Conservation (phyloP, 2,113 vertebrate genomes). For the Alexandromys fortis region DNA sequence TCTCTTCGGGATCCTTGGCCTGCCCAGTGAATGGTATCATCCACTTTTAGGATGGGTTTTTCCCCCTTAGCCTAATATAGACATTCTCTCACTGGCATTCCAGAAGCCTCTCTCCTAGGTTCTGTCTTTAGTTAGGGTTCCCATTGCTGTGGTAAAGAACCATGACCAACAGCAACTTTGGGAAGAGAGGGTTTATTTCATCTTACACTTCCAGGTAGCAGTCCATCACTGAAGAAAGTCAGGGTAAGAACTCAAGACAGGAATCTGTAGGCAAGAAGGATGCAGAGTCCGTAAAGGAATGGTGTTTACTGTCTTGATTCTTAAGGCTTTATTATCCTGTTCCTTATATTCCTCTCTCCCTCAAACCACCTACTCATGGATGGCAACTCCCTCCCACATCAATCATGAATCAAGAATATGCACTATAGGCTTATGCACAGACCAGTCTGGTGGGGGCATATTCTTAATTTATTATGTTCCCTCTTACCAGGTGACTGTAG, state of each 20-base stretch:
- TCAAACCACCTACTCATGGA: neutral
- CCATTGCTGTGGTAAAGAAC: neutral
- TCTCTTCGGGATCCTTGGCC: neutral
- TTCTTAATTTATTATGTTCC: neutral
- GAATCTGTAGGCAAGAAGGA: neutral
- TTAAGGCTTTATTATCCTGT: neutral
- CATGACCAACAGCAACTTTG: neutral
- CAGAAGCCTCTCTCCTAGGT: neutral
- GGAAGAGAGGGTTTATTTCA: neutral
- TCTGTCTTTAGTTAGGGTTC: neutral
- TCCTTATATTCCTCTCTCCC: neutral
- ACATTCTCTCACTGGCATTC: neutral
- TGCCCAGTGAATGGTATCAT: neutral
- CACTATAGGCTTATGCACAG: neutral
- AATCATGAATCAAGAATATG: neutral
- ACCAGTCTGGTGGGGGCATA: neutral
- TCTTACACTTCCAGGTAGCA: neutral
- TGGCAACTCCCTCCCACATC: neutral
- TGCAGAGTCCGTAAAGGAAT: neutral
- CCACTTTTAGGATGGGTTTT: neutral
- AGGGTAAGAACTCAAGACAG: neutral
- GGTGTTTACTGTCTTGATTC: neutral
- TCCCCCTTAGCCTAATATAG: neutral
- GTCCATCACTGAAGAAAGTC: neutral
- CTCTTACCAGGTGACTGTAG: neutral